Base-by-base conservation (phyloP, 1,140 invertebrate species). In the Ctenoplectra terminalis region DNA sequence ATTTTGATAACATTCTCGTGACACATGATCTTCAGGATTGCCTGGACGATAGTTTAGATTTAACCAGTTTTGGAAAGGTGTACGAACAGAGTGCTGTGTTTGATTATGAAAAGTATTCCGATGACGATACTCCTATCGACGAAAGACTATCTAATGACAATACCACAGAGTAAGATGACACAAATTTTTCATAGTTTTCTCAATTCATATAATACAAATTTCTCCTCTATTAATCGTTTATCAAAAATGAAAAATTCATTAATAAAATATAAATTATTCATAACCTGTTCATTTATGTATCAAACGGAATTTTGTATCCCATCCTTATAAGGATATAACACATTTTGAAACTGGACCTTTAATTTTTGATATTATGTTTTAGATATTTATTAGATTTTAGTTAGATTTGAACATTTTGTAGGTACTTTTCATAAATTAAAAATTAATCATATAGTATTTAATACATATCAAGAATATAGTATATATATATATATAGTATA, bases 11-110 rank as follows among this genome's bases (percentile, higher is more conserved):
- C 84, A 93, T 95, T 75, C 90, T 94, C 31, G 92, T 94, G 73
- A 94, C 92, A 6, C 94, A 94, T 82, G 95, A 95, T 89, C 89
- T 95, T 56, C 94, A 95, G 84, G 94, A 95, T 88, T 95, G 93
- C 78, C 88, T 95, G 23, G 94, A 95, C 81, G 95, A 95, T 63
- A 95, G 93, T 83, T 91, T 95, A 52, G 95, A 95, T 87, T 84
- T 95, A 64, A 91, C 94, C 8, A 93, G 90, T 83, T 95, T 95
- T 81, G 92, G 92, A 60, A 94, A 92, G 85, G 93, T 94, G 74
- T 95, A 94, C 81, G 93, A 94, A 72, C 93, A 94, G 83, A 91
- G 93, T 46, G 87, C 89, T 63, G 88, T 92, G 46, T 90, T 92
- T 63, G 88, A 88, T 84, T 91, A 93, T 84, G 91, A 90, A 46